Conservation (phyloP, 2,113 vertebrate species). For the Neotoma lepida region DNA sequence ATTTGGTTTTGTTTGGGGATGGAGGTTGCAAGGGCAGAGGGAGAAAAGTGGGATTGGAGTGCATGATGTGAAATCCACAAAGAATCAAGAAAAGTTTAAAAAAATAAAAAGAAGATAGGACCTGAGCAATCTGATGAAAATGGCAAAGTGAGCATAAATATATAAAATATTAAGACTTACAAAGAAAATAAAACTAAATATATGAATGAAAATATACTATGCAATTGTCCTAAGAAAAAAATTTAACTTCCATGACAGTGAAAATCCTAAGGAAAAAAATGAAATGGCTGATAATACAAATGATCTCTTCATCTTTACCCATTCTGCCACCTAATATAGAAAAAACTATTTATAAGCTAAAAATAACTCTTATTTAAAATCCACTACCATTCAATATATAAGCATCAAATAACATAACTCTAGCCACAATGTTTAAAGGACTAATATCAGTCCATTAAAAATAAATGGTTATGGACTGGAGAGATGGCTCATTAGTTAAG, state of each 20-base stretch:
- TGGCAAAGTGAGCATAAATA: not conserved
- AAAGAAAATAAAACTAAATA: slow-evolving; percentile 30
- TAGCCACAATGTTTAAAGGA: slow-evolving; percentile 8
- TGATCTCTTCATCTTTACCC: not conserved
- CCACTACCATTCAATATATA: not conserved
- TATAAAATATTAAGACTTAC: not conserved
- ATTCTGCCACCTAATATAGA: not conserved
- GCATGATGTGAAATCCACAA: too few relatives aligned
- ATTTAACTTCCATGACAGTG: not conserved
- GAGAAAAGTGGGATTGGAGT: too few relatives aligned
- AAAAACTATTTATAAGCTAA: not conserved
- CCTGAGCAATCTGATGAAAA: not conserved
- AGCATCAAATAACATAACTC: slow-evolving; percentile 7
- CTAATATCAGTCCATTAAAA: slow-evolving; percentile 28
- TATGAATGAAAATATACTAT: not conserved
- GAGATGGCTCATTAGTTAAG: not conserved
- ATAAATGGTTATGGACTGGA: not conserved
- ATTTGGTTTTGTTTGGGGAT: too few relatives aligned
- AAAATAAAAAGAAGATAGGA: not conserved
- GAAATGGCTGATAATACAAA: not conserved
- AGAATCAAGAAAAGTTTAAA: too few relatives aligned
- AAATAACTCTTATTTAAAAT: slow-evolving; percentile 31
- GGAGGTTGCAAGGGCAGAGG: too few relatives aligned
- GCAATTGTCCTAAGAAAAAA: not conserved
- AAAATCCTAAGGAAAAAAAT: slow-evolving; percentile 35